phyloP scores from a whole-genome alignment of 2,113 vertebrate species.

The Jaculus jaculus region DNA sequence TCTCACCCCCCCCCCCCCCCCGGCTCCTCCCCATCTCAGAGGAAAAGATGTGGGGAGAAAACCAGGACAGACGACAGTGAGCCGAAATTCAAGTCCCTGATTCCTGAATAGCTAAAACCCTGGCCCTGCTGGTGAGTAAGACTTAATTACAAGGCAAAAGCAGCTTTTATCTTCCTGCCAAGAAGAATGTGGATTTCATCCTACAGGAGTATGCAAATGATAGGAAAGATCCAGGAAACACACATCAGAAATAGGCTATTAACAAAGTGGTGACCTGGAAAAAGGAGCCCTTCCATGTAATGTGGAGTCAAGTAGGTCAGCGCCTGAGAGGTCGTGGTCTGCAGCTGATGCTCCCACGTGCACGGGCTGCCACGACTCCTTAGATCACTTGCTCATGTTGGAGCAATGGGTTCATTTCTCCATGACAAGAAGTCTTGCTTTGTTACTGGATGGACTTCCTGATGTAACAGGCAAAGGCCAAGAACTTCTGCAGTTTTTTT shows the following conservation, averaged over 20 bases:
- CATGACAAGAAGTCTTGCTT: neutral
- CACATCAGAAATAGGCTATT: neutral
- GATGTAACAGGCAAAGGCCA: conserved; percentile 95
- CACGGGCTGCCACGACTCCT: conserved; percentile 93
- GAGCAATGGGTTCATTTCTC: conserved; percentile 87
- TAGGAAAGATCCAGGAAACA: neutral
- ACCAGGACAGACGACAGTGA: conserved; percentile 96
- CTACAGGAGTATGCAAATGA: neutral
- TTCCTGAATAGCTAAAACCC: conserved; percentile 95
- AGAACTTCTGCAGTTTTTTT: conserved; percentile 91
- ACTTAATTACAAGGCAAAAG: conserved; percentile 97
- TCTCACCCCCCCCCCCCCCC: too few species aligned
- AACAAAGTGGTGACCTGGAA: neutral
- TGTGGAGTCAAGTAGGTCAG: conserved; percentile 85
- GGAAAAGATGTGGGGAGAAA: neutral
- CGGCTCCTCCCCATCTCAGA: neutral
- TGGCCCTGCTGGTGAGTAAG: conserved; percentile 98
- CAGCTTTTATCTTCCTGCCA: conserved; percentile 20
- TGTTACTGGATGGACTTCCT: conserved; percentile 95
- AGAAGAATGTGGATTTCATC: conserved; percentile 12
- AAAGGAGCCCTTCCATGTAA: neutral
- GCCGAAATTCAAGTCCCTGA: conserved; percentile 97
- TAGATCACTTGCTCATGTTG: conserved; percentile 94
- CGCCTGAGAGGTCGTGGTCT: conserved; percentile 94
- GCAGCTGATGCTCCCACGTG: conserved; percentile 92